A percentile compares a stretch with the other conserved stretches of the same genome.
phyloP scores from a whole-genome alignment of 1,140 invertebrate species.

The Drosophila murphyi region DNA sequence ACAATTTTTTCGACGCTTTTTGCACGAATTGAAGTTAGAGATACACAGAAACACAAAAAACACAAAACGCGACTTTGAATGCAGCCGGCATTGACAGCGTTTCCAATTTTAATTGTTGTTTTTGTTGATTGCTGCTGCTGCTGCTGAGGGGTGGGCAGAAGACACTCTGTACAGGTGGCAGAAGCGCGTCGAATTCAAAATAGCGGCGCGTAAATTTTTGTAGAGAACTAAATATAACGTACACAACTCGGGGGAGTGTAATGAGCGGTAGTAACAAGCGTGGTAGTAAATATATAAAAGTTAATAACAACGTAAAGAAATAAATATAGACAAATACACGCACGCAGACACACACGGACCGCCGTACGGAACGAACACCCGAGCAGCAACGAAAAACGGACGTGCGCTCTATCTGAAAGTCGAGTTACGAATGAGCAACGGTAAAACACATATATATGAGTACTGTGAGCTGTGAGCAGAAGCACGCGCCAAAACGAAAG shows the following conservation, averaged over 20 bases:
- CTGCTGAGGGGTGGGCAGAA: not conserved
- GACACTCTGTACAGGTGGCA: slow-evolving; percentile 67
- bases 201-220: slow-evolving; percentile 53
- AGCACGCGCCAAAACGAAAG: slow-evolving; percentile 61
- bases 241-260: slow-evolving; percentile 24
- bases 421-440: slow-evolving; percentile 61
- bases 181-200: slow-evolving; percentile 48
- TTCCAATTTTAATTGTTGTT: slow-evolving; percentile 31
- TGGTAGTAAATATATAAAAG: slow-evolving; percentile 69
- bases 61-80: slow-evolving; percentile 40
- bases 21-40: slow-evolving; percentile 32
- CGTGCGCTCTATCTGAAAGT: slow-evolving; percentile 69
- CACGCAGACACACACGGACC: slow-evolving; percentile 41
- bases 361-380: slow-evolving; percentile 18
- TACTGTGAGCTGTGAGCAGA: slow-evolving; percentile 47
- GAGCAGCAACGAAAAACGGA: slow-evolving; percentile 23
- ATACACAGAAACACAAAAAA: slow-evolving; percentile 34
- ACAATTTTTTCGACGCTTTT: slow-evolving; percentile 28
- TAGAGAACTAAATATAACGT: slow-evolving; percentile 63
- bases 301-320: slow-evolving; percentile 79
- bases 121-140: not conserved
- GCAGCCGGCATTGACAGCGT: slow-evolving; percentile 49
- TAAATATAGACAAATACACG: slow-evolving; percentile 56
- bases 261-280: slow-evolving; percentile 28
- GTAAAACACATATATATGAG: slow-evolving; percentile 29